A percentile compares a stretch with the other conserved stretches of the same genome.
phyloP scores from a whole-genome alignment of 2,888 invertebrate species.

The Eilema depressum region DNA sequence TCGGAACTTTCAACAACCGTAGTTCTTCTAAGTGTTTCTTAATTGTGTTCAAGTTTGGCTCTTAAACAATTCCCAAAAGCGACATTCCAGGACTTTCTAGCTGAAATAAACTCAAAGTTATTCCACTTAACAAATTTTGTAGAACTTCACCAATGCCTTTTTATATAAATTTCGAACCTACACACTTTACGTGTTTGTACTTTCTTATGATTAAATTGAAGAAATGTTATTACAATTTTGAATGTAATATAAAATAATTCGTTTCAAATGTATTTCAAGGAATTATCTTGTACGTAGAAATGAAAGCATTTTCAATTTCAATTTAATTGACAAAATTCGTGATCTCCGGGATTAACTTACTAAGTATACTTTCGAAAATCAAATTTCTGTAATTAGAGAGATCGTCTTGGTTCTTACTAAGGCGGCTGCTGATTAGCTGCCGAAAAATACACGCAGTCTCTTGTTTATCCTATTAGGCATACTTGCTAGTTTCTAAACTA shows the following conservation, averaged over 20 bases:
- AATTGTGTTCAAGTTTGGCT: constrained; percentile 59
- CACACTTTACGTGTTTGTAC: constrained; percentile 32
- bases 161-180: constrained; percentile 44
- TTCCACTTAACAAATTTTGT: constrained; percentile 59
- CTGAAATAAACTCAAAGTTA: constrained; percentile 56
- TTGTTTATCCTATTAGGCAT: not conserved
- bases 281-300: too few species aligned
- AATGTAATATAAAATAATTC: not conserved
- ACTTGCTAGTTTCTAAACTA: not conserved
- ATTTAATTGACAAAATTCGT: too few species aligned
- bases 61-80: constrained; percentile 58
- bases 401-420: not conserved
- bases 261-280: too few species aligned
- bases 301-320: too few species aligned
- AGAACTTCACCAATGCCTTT: constrained; percentile 54
- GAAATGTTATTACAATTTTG: not conserved
- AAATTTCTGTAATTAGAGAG: not conserved
- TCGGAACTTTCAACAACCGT: constrained; percentile 45
- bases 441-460: too few species aligned
- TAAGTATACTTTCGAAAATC: not conserved
- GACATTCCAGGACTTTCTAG: constrained; percentile 60
- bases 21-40: constrained; percentile 59
- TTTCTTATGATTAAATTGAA: not conserved
- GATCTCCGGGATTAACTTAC: too few species aligned
- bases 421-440: too few species aligned